phyloP scores from a whole-genome alignment of 2,888 invertebrate species.

The Dicyrtoma fusca region DNA sequence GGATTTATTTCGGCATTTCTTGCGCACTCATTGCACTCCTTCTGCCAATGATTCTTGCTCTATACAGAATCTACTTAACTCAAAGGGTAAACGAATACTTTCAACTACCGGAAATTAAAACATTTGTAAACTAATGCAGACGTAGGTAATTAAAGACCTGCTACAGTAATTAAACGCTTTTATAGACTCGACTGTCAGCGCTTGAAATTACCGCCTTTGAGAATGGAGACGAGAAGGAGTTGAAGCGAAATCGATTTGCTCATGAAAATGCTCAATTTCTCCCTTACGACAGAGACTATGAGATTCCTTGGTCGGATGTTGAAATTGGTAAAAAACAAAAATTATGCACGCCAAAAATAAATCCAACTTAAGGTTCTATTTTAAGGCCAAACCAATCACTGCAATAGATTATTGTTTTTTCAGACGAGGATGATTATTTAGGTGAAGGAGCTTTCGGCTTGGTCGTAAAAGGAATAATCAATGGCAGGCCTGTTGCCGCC shows the following conservation, averaged over 20 bases:
- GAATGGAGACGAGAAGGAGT: slow-evolving; percentile 10
- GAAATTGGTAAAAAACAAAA: neutral
- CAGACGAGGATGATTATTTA: neutral
- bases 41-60: neutral
- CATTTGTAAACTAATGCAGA: neutral
- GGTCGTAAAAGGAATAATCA: neutral
- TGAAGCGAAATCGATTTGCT: neutral
- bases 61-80: neutral
- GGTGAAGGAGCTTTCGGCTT: slow-evolving; percentile 9
- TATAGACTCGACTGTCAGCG: neutral
- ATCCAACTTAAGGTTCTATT: no score
- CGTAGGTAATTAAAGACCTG: no score
- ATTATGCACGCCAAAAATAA: neutral
- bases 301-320: neutral
- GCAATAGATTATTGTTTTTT: neutral
- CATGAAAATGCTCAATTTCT: slow-evolving; percentile 23
- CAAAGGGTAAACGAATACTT: no score
- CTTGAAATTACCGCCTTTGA: slow-evolving; percentile 20
- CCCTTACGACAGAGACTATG: slow-evolving; percentile 22
- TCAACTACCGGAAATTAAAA: neutral
- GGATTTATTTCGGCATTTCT: slow-evolving; percentile 2
- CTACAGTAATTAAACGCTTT: no score
- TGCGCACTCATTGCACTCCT: neutral
- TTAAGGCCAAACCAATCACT: no score
- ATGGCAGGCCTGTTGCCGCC: neutral